Conservation (phyloP, 2,797 vertebrate genomes). For the Cyprinodon diabolis region DNA sequence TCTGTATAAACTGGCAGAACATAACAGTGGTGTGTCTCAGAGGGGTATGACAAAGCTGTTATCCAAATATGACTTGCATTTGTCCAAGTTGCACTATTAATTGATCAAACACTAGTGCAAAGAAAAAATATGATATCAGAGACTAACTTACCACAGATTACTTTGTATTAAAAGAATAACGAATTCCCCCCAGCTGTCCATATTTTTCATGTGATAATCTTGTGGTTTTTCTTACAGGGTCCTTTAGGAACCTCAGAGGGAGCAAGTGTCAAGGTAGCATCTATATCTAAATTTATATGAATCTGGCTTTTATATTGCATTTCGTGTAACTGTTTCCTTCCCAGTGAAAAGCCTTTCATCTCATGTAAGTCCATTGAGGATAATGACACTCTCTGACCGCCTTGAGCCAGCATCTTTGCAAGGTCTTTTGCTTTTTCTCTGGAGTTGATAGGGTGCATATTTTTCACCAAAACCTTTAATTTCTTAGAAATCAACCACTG, state of each 20-base stretch:
- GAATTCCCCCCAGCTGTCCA: background rate
- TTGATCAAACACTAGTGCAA: slow-evolving; percentile 23
- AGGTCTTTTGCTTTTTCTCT: background rate
- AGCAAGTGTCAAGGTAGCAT: slow-evolving; percentile 64
- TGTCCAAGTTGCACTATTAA: slow-evolving; percentile 27
- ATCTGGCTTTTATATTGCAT: background rate
- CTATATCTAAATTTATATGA: slow-evolving; percentile 15
- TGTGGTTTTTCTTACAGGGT: slow-evolving; percentile 56
- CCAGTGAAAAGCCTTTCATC: too few species aligned
- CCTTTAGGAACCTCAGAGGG: slow-evolving; percentile 49
- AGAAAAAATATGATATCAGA: slow-evolving; percentile 20
- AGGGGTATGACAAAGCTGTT: slow-evolving; percentile 39
- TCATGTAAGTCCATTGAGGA: too few species aligned
- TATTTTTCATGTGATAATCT: slow-evolving; percentile 7
- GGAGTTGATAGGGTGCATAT: background rate
- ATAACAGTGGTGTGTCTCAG: slow-evolving; percentile 39
- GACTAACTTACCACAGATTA: background rate
- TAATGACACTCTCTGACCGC: too few species aligned
- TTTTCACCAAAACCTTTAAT: background rate
- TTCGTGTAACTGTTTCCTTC: too few species aligned
- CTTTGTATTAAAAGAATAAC: slow-evolving; percentile 5
- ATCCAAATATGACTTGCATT: slow-evolving; percentile 41
- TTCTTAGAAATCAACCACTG: background rate
- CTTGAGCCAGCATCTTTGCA: too few species aligned
- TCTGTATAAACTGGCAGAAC: slow-evolving; percentile 67